Evolutionary conservation across 2,113 vertebrate genomes (phyloP).

Genomic region (Lepisosteus osseus): DNA sequence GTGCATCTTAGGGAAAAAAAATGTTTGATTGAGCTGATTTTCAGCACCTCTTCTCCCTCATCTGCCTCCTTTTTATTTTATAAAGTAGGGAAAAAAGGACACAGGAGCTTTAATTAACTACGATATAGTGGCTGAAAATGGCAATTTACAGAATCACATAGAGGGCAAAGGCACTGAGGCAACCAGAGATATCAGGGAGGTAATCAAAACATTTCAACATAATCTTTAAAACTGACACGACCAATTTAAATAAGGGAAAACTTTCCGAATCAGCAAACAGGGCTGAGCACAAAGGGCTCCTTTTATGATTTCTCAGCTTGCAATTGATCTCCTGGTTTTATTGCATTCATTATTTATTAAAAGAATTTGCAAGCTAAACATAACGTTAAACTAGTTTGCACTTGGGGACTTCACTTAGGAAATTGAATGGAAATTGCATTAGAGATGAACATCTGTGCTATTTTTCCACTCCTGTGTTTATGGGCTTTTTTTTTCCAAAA

Average conservation of each 20-base stretch:
- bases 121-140: neutral
- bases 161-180: neutral
- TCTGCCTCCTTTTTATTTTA: slow-evolving; percentile 16
- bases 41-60: slow-evolving; percentile 6
- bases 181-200: slow-evolving; percentile 28
- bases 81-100: neutral
- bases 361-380: slow-evolving; percentile 93
- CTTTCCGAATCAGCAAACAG: slow-evolving; percentile 62
- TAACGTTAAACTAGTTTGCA: slow-evolving; percentile 85
- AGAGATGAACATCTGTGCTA: slow-evolving; percentile 86
- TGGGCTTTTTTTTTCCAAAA: slow-evolving; percentile 68
- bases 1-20: slow-evolving; percentile 31
- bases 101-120: slow-evolving; percentile 14
- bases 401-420: slow-evolving; percentile 85
- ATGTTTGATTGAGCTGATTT: slow-evolving; percentile 35
- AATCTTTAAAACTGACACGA: slow-evolving; percentile 39
- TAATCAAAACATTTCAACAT: slow-evolving; percentile 37
- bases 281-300: slow-evolving; percentile 67
- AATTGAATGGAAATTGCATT: slow-evolving; percentile 91
- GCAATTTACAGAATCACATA: neutral
- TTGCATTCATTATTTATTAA: slow-evolving; percentile 93
- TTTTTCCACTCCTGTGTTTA: slow-evolving; percentile 78
- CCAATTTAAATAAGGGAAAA: slow-evolving; percentile 36
- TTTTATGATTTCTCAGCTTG: slow-evolving; percentile 81
- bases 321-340: slow-evolving; percentile 87